These are phyloP conservation scores for Momotus momota DNA, from an alignment of 2,797 vertebrate genomes.

Conservation along the genomic window DNA sequence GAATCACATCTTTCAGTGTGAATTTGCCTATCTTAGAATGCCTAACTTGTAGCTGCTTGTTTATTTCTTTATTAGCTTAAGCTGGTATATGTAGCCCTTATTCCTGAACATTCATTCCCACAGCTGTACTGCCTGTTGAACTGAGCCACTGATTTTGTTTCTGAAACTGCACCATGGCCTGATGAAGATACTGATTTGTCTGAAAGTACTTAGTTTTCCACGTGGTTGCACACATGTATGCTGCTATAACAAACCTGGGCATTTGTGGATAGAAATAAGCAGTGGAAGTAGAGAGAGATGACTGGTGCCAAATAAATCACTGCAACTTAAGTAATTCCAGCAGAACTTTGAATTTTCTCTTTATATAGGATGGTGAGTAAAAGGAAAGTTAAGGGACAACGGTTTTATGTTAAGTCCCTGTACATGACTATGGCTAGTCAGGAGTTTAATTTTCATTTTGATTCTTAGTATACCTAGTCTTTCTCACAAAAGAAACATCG, in stretches of 20 bases:
- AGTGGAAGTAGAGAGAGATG: background rate
- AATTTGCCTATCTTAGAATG: background rate
- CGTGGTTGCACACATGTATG: background rate
- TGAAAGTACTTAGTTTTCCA: background rate
- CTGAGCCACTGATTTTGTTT: background rate
- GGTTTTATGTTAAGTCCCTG: background rate
- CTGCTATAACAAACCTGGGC: background rate
- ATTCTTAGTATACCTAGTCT: background rate
- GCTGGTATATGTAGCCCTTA: background rate
- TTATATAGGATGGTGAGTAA: background rate
- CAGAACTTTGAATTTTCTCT: background rate
- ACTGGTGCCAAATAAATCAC: background rate
- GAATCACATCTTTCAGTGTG: background rate
- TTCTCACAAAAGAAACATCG: fast-evolving
- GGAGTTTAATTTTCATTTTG: background rate
- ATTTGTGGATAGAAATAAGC: background rate
- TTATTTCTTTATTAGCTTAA: background rate
- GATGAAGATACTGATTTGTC: background rate
- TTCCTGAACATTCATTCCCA: background rate
- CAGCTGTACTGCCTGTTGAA: background rate
- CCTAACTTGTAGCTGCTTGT: background rate
- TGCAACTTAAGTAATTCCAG: background rate
- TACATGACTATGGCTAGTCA: background rate
- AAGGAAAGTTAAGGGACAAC: background rate
- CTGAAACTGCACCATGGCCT: background rate